phyloP scores from a whole-genome alignment of 2,113 vertebrate species.

The Chamaetylas fuelleborni region DNA sequence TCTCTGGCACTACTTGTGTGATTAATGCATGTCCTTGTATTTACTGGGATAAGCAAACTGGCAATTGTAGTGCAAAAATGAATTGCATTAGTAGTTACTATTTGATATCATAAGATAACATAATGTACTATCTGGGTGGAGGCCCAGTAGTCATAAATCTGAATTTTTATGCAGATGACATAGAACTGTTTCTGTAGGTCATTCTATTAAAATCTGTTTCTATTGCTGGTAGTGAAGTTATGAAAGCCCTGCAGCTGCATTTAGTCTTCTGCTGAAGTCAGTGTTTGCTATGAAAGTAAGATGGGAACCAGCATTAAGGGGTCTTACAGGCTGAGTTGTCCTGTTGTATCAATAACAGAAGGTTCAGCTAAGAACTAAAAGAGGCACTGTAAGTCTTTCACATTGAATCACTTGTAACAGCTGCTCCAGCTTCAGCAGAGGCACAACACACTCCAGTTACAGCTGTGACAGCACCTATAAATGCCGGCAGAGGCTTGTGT shows the following conservation, averaged over 20 bases:
- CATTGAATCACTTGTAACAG: background rate
- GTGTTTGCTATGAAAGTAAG: background rate
- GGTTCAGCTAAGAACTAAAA: background rate
- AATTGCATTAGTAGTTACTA: background rate
- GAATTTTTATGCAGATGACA: background rate
- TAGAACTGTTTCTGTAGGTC: background rate
- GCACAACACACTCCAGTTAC: background rate
- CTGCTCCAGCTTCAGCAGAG: background rate
- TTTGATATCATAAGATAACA: background rate
- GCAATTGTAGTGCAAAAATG: background rate
- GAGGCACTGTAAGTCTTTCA: background rate
- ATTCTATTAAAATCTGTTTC: background rate
- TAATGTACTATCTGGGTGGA: background rate
- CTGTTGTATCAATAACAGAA: background rate
- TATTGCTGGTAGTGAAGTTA: background rate
- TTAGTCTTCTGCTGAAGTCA: background rate
- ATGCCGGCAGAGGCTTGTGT: background rate
- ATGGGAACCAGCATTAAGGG: background rate
- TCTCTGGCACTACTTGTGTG: accelerated
- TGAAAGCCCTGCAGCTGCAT: background rate
- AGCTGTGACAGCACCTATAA: background rate
- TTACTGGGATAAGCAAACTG: background rate
- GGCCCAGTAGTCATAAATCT: background rate
- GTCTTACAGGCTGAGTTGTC: background rate
- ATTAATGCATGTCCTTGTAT: background rate